phyloP scores from a whole-genome alignment of 2,113 vertebrate genomes.

The Theristicus caerulescens region DNA sequence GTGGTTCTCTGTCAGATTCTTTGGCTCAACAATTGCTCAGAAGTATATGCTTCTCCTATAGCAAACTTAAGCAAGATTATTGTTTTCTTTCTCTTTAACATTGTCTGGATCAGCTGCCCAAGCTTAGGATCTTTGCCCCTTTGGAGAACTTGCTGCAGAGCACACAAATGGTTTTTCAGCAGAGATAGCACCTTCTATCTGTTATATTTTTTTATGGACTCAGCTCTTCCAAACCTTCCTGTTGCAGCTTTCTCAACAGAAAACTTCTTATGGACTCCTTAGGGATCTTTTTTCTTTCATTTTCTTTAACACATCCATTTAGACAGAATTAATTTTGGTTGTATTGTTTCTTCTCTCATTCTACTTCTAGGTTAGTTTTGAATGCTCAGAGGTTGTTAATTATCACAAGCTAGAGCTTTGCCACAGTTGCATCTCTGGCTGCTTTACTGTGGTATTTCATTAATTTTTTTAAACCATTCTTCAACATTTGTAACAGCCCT shows the following conservation, averaged over 20 bases:
- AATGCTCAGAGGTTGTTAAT: background rate
- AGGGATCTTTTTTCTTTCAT: background rate
- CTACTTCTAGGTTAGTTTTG: background rate
- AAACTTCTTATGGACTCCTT: background rate
- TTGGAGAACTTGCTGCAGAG: background rate
- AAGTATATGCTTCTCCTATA: background rate
- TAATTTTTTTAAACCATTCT: background rate
- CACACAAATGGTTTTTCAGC: background rate
- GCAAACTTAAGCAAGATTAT: background rate
- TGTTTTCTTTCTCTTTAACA: background rate
- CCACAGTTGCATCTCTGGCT: background rate
- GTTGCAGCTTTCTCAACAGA: background rate
- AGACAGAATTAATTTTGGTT: background rate
- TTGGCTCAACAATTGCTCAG: background rate
- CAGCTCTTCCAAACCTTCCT: background rate
- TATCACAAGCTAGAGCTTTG: conserved; percentile 1
- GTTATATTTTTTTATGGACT: background rate
- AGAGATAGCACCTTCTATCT: background rate
- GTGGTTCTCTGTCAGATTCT: background rate
- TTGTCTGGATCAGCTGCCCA: background rate
- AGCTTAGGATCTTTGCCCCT: background rate
- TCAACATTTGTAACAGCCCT: background rate
- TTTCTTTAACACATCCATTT: background rate
- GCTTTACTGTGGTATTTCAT: background rate
- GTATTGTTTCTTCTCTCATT: background rate